Percentiles rank a stretch among this genome's conserved stretches.
Conservation (phyloP, 2,113 vertebrate species). For the Montifringilla adamsi region DNA sequence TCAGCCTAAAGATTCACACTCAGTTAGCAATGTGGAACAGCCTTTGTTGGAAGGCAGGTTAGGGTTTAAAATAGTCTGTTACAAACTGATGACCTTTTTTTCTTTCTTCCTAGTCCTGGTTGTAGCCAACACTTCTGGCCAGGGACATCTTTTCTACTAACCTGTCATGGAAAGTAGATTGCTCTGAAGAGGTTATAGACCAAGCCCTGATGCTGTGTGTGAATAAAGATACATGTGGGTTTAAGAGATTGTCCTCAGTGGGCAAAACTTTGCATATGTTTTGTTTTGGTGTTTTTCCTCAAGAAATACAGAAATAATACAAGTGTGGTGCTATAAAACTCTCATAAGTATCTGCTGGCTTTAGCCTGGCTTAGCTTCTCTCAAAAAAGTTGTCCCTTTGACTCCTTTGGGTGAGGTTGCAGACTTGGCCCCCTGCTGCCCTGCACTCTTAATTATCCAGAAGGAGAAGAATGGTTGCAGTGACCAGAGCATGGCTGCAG, state of each 20-base stretch:
- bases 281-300: neutral
- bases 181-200: neutral
- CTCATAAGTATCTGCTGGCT: neutral
- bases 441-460: neutral
- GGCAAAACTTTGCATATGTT: neutral
- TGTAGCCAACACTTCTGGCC: neutral
- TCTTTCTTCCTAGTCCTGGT: neutral
- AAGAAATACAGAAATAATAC: neutral
- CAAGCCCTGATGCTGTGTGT: neutral
- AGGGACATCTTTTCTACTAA: neutral
- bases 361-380: neutral
- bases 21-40: neutral
- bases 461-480: neutral
- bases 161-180: neutral
- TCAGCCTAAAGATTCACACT: neutral
- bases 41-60: neutral
- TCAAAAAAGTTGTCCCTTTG: neutral
- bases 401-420: neutral
- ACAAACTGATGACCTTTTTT: neutral
- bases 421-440: neutral
- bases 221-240: neutral
- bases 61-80: neutral
- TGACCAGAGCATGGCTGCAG: neutral
- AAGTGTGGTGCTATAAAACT: neutral
- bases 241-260: neutral